A percentile compares a stretch with the other conserved stretches of the same genome.
phyloP scores from a whole-genome alignment of 2,797 vertebrate genomes.

The Pipistrellus nathusii region DNA sequence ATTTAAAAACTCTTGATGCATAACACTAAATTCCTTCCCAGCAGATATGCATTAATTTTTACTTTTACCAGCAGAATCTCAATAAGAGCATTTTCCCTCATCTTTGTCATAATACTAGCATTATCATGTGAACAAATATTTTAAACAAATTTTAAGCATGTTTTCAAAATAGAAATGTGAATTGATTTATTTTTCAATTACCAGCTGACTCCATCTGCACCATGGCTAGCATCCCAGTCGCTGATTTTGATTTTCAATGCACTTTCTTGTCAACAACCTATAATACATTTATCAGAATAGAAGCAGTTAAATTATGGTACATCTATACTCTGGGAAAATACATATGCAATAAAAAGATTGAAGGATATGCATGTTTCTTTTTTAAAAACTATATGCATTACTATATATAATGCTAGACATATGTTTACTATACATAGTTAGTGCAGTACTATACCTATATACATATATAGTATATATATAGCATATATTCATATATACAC shows the following conservation, averaged over 20 bases:
- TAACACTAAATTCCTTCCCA: background rate
- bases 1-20: slow-evolving; percentile 43
- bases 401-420: background rate
- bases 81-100: background rate
- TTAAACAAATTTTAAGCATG: background rate
- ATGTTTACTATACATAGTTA: background rate
- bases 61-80: background rate
- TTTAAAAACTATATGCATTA: background rate
- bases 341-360: background rate
- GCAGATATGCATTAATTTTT: slow-evolving; percentile 6
- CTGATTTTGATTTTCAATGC: background rate
- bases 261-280: slow-evolving; percentile 10
- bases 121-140: slow-evolving; percentile 6
- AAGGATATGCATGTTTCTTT: background rate
- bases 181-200: slow-evolving; percentile 1
- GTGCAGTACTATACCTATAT: background rate
- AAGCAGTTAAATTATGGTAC: background rate
- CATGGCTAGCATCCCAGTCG: background rate
- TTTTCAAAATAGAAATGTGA: slow-evolving; percentile 49
- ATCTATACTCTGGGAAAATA: background rate
- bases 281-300: slow-evolving; percentile 33
- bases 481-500: background rate
- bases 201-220: background rate
- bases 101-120: background rate
- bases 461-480: background rate